Evolutionary conservation across 2,113 vertebrate genomes (phyloP).

Genomic region (Turdus rufiventris): DNA sequence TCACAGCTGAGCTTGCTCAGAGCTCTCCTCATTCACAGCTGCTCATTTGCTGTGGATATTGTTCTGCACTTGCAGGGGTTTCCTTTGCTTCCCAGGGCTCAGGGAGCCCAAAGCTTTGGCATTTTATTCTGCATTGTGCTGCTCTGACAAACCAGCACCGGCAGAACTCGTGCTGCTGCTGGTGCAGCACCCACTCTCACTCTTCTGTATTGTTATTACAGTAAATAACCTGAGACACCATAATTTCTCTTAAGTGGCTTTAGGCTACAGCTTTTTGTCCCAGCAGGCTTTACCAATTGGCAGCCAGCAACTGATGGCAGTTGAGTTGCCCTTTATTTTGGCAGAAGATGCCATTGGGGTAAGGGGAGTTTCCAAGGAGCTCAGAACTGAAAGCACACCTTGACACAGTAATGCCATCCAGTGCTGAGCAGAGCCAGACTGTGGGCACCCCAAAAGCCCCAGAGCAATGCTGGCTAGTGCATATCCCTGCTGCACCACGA

Average conservation of each 20-base stretch:
- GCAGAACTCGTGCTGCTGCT: background rate
- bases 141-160: background rate
- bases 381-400: background rate
- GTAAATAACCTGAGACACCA: background rate
- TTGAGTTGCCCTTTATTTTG: background rate
- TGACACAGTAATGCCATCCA: background rate
- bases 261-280: background rate
- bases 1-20: rapidly evolving
- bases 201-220: background rate
- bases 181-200: background rate
- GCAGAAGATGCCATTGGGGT: background rate
- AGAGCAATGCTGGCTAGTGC: background rate
- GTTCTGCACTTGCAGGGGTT: background rate
- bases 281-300: background rate
- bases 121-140: background rate
- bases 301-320: background rate
- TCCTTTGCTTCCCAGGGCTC: background rate
- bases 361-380: background rate
- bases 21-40: background rate
- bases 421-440: background rate
- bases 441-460: background rate
- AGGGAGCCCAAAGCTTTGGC: background rate
- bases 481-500: rapidly evolving
- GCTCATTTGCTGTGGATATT: rapidly evolving
- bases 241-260: background rate